Base-by-base conservation (phyloP, 1,140 invertebrate species). In the Acromyrmex charruanus region DNA sequence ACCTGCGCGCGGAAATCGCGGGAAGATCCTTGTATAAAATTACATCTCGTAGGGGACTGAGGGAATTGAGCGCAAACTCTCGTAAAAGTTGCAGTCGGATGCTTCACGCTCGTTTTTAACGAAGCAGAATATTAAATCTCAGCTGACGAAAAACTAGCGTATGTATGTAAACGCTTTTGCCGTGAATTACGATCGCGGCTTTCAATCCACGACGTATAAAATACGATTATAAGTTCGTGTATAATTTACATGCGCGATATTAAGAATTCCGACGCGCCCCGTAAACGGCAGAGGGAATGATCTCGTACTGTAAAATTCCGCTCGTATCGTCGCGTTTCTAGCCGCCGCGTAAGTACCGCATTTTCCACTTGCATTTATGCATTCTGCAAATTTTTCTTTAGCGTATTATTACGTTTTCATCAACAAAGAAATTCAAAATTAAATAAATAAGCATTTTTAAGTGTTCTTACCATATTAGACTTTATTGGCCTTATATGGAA, bases 191-290 rank as follows among this genome's bases (percentile, higher is more conserved):
- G 53, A n/a, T 58, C 66, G 80, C n/a, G 39, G 80, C 80, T 74
- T 61, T 84, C 69, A 75, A 84, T 84, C 39, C 80, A 28, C 39
- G 69, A 63, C 25, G 28, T 61, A 49, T 68, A 58, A 80, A 80
- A 80, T 39, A 68, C 49, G 63, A 80, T 80, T 69, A 80, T 35
- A 84, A 84, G 39, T 84, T 75, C 25, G 25, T 28, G 14, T 61
- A 58, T 84, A 84, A 84, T 84, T 75, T 75, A 75, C 69, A 84
- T 74, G n/a, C 69, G 28, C 55, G 39, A 75, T 84, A 84, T 84
- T 51, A 74, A 49, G 68, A 82, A 74, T 58, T 82, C 21, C 35
- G 51, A 25, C 16, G 16, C 16, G 21, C 10, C 9, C 6, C 25
- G 21, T 31, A 82, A 81, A 74, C 14, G 39, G 28, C 39, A 35